Conservation (phyloP, 2,113 vertebrate species). For the Silurus asotus region DNA sequence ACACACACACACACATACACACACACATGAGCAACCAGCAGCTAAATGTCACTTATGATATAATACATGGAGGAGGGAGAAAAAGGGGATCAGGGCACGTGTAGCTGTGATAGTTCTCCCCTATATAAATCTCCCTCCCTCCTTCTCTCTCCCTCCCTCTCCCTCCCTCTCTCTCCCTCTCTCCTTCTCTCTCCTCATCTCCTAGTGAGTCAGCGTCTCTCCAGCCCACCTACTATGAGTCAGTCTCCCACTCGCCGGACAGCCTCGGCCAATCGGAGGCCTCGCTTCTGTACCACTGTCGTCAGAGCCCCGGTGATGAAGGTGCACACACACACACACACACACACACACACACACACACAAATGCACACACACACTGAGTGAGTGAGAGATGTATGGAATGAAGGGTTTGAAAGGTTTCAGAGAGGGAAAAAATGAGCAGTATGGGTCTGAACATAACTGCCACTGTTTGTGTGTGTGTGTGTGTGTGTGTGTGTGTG, state of each 20-base stretch:
- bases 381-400: not conserved
- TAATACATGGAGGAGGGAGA: slow-evolving; percentile 22
- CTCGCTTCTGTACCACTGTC: slow-evolving; percentile 38
- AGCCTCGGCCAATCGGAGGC: slow-evolving; percentile 46
- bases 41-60: slow-evolving; percentile 46
- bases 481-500: slow-evolving; percentile 30
- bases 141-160: slow-evolving; percentile 4
- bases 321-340: slow-evolving; percentile 18
- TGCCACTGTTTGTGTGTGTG: not conserved
- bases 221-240: slow-evolving; percentile 57
- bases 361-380: slow-evolving; percentile 2
- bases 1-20: not conserved
- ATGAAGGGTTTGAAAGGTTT: slow-evolving; percentile 3
- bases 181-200: slow-evolving; percentile 35
- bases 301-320: slow-evolving; percentile 53
- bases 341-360: slow-evolving; percentile 24
- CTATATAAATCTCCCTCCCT: not conserved
- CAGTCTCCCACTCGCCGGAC: slow-evolving; percentile 56
- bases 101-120: slow-evolving; percentile 18
- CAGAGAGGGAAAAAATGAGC: not conserved
- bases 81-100: not conserved
- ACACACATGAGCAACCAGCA: slow-evolving; percentile 11
- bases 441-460: slow-evolving; percentile 25
- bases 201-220: slow-evolving; percentile 50
- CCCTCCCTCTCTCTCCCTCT: not conserved